Percentiles rank a stretch among this genome's conserved stretches.
These are phyloP conservation scores for Batillaria attramentaria DNA, from an alignment of 1,140 invertebrate species.

Conservation along the genomic window DNA sequence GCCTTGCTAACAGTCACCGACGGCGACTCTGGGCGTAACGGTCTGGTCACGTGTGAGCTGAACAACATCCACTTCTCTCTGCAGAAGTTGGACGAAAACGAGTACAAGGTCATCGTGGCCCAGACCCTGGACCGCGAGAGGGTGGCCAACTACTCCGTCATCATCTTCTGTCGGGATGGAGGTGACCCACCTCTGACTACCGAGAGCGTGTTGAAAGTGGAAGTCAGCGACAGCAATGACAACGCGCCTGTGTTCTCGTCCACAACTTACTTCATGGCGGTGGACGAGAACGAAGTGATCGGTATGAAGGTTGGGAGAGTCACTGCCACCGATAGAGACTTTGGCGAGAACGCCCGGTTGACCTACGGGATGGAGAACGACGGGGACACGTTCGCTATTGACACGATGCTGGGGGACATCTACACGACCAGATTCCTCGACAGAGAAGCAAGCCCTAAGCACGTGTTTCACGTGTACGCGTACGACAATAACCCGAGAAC, in stretches of 20 bases:
- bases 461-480: slow-evolving; percentile 85
- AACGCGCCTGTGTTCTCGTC: slow-evolving; percentile 45
- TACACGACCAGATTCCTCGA: slow-evolving; percentile 76
- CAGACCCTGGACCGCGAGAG: slow-evolving; percentile 44
- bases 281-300: slow-evolving; percentile 42
- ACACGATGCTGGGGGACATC: slow-evolving; percentile 75
- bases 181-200: slow-evolving; percentile 40
- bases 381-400: slow-evolving; percentile 53
- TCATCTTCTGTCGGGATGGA: slow-evolving; percentile 46
- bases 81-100: slow-evolving; percentile 31
- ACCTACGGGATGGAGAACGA: slow-evolving; percentile 45
- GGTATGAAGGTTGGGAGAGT: slow-evolving; percentile 38
- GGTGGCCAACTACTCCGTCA: slow-evolving; percentile 31
- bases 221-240: slow-evolving; percentile 53
- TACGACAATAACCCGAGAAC: slow-evolving; percentile 84
- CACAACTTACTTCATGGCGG: slow-evolving; percentile 34
- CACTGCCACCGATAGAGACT: slow-evolving; percentile 41
- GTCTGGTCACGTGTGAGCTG: slow-evolving; percentile 43
- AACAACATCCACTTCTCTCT: slow-evolving; percentile 35
- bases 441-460: slow-evolving; percentile 81
- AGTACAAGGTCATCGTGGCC: slow-evolving; percentile 48
- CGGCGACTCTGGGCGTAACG: slow-evolving; percentile 49
- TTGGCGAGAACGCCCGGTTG: slow-evolving; percentile 74
- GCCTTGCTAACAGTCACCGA: slow-evolving; percentile 49
- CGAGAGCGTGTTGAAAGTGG: slow-evolving; percentile 32